A percentile compares a stretch with the other conserved stretches of the same genome.
phyloP scores from a whole-genome alignment of 2,797 vertebrate genomes.

The Pangasius macronema region DNA sequence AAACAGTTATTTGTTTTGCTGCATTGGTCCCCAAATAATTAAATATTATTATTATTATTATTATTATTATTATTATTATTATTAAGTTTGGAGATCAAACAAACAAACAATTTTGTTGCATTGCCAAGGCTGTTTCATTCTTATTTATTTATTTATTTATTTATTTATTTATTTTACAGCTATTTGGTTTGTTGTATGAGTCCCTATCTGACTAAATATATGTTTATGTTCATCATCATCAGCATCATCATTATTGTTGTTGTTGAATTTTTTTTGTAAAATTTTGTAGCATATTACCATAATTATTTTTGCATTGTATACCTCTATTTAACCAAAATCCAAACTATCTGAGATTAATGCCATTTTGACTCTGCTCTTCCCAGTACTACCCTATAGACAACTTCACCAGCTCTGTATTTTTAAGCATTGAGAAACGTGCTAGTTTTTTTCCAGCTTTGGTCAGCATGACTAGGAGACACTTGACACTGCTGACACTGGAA shows the following conservation, averaged over 20 bases:
- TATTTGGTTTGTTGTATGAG: background rate
- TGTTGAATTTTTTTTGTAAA: background rate
- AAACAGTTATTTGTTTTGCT: background rate
- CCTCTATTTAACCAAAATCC: too few relatives aligned
- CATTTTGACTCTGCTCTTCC: background rate
- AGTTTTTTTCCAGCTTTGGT: slow-evolving; percentile 8
- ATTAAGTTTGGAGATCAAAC: background rate
- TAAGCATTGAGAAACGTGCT: background rate
- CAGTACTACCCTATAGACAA: background rate
- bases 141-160: background rate
- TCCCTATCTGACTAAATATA: background rate
- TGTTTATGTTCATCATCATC: background rate
- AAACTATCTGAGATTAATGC: too few relatives aligned
- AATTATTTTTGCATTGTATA: background rate
- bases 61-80: background rate
- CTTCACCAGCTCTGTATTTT: slow-evolving; percentile 23
- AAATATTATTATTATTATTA: background rate
- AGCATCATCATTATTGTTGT: background rate
- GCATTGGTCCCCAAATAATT: background rate
- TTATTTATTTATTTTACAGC: background rate
- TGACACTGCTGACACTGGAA: slow-evolving; percentile 8
- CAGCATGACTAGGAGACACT: slow-evolving; percentile 30
- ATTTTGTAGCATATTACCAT: too few relatives aligned
- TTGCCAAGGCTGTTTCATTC: background rate
- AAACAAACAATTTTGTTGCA: background rate